Evolutionary conservation across 2,113 vertebrate species (phyloP), one percentile per base, ranked within the genome.

Genomic region (Pelodiscus sinensis): DNA sequence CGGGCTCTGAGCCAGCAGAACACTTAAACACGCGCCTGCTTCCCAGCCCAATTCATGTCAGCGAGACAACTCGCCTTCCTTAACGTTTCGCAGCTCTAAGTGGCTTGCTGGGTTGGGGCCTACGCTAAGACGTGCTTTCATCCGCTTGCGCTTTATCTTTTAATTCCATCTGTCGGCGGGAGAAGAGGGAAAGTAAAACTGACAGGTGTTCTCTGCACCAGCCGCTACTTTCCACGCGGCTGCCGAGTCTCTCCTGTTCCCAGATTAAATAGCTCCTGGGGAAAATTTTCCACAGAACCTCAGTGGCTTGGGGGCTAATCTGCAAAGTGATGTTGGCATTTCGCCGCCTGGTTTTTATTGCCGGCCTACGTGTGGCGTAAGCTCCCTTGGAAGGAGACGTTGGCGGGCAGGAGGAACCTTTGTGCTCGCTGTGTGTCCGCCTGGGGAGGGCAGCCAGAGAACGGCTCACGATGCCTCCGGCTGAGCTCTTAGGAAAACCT

Each of bases 121-220:
- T 86, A 10, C n/a, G 57, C 85, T 51, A 73, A 73, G 90, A 65
- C 87, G 82, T 94, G 81, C 94, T 96, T 96, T 55, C 56, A 84
- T 91, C 68, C 84, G 68, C 0, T 6, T 50, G 78, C 62, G 25
- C 13, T 77, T 25, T 50, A 77, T 77, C 73, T 50, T 77, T 71
- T 11, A 13, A 77, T 50, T 50, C 50, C 38, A 50, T 77, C 38
- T 35, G 35, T 22, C 25, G 7, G 12, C 14, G 24, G 38, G 11
- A 93, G 91, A 89, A 93, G 90, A 73, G 86, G 73, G 2, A 9
- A 79, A 83, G 71, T 54, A 50, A 44, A 1, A 29, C 35, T 50
- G 9, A 38, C 3, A 38, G 60, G 10, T 0, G 5, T 90, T 95
- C 84, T 94, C 90, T 5, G 25, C n/a, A 35, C 11, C 73, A 13